Base-by-base conservation (phyloP, 2,888 invertebrate species). In the Neoitamus cyanurus region DNA sequence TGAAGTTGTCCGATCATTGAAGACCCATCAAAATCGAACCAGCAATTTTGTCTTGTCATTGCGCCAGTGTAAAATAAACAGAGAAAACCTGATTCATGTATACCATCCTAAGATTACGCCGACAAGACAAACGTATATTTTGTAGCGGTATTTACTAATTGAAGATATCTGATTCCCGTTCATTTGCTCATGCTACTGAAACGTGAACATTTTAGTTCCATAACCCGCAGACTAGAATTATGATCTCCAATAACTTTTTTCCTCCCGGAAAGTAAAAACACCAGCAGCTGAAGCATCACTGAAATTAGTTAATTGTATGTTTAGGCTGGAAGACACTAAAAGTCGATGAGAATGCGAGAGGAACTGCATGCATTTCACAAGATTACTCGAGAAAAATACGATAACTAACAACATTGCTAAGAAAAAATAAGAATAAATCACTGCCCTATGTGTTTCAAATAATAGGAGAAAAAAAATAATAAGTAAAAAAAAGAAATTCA, bases 371-470 rank as follows among this genome's bases (percentile, higher is more conserved):
- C 34, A 75, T 11, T 75, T 25, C 42, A 75, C 9, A 20, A 75
- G 15, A 34, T 9, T 80, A 80, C 58, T 80, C 20, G 37, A 75
- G 20, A 80, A 30, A n/a, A 31, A 48, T 46, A 80, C 31, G 58
- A 80, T 68, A 31, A 82, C 25, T 37, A 69, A 75, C 34, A 72
- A 83, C 28, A 83, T 69, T 69, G 46, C 46, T 72, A 72, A 72
- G 69, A 46, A 82, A 78, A 80, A 15, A 85, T 84, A 36, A 73
- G 77, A 83, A 85, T 84, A 82, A 70, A 84, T 86, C 87, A 87
- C 87, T 87, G 87, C 87, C 87, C 87, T 87, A 85, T 85, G 87
- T 87, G 87, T 87, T 87, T 87, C 87, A 87, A 85, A 84, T 83
- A 82, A 84, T 83, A 82, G 58, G 85, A 85, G 37, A 25, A 84